phyloP scores from a whole-genome alignment of 2,113 vertebrate genomes.

The Abramis brama region DNA sequence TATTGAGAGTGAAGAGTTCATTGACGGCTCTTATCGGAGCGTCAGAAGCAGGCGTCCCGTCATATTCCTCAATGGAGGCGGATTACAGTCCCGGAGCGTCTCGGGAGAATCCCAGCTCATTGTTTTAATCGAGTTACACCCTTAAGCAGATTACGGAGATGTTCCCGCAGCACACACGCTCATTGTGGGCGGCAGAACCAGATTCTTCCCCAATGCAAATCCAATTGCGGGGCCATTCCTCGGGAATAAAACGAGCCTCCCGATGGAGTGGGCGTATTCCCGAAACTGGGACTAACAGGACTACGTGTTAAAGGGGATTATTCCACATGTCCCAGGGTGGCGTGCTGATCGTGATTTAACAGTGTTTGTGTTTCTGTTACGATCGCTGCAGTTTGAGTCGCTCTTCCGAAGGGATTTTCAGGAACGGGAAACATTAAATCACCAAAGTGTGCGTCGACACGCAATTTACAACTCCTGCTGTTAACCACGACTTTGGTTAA shows the following conservation, averaged over 20 bases:
- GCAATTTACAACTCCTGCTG: slow-evolving; percentile 63
- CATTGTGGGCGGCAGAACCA: slow-evolving; percentile 72
- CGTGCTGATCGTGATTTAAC: slow-evolving; percentile 75
- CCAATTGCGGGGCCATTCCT: slow-evolving; percentile 65
- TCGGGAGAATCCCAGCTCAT: slow-evolving; percentile 46
- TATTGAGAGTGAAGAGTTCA: background rate
- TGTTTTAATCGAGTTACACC: slow-evolving; percentile 69
- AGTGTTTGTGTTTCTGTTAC: slow-evolving; percentile 50
- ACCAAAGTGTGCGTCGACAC: slow-evolving; percentile 51
- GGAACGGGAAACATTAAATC: slow-evolving; percentile 61
- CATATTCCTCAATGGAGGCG: background rate
- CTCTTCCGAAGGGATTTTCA: slow-evolving; percentile 65
- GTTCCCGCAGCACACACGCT: slow-evolving; percentile 49
- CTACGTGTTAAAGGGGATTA: slow-evolving; percentile 75
- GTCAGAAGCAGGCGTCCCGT: background rate
- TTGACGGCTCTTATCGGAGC: background rate
- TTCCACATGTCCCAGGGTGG: slow-evolving; percentile 72
- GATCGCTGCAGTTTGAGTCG: slow-evolving; percentile 7
- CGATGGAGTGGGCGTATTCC: slow-evolving; percentile 69
- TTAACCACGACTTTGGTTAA: slow-evolving; percentile 64
- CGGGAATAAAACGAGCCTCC: slow-evolving; percentile 74
- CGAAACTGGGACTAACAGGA: slow-evolving; percentile 70
- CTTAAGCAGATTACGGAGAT: slow-evolving; percentile 71
- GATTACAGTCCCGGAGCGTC: background rate
- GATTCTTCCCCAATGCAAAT: slow-evolving; percentile 79